Conservation (phyloP, 2,888 invertebrate species). For the Sminthurides aquaticus region DNA sequence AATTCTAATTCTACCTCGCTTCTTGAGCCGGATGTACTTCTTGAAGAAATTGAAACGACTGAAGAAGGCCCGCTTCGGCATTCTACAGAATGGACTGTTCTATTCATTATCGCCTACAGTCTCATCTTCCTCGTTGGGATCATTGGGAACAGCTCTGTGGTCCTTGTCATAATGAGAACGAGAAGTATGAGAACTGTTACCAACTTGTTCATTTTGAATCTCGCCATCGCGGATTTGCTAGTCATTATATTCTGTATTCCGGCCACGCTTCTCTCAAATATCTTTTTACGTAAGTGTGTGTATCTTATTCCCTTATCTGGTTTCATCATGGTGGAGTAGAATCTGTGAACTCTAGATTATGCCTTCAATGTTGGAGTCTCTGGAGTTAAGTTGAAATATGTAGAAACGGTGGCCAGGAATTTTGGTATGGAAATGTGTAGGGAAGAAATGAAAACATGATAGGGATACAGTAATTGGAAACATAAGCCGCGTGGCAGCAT, state of each 20-base stretch:
- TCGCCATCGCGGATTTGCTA: constrained; percentile 45
- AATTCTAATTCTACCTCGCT: not conserved
- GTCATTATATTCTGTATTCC: constrained; percentile 50
- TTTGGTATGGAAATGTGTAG: too few species aligned
- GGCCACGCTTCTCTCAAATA: constrained; percentile 49
- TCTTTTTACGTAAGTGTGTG: constrained; percentile 49
- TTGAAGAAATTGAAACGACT: not conserved
- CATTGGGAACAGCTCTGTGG: constrained; percentile 44
- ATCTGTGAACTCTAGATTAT: too few species aligned
- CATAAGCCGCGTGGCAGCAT: too few species aligned
- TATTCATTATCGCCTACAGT: constrained; percentile 45
- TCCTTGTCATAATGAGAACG: constrained; percentile 41
- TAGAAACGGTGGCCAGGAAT: too few species aligned
- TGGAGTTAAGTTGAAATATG: too few species aligned
- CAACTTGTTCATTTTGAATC: constrained; percentile 49
- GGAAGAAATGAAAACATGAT: too few species aligned
- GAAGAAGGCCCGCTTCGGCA: constrained; percentile 40
- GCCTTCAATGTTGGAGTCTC: too few species aligned
- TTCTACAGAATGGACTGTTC: constrained; percentile 43
- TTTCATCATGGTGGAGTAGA: too few species aligned
- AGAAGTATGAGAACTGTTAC: constrained; percentile 47
- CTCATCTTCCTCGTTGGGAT: constrained; percentile 46
- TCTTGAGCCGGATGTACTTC: not conserved
- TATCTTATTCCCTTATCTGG: too few species aligned
- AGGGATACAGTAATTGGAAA: too few species aligned